Base-by-base conservation (phyloP, 1,140 invertebrate genomes). In the Bathynomus jamesi region DNA sequence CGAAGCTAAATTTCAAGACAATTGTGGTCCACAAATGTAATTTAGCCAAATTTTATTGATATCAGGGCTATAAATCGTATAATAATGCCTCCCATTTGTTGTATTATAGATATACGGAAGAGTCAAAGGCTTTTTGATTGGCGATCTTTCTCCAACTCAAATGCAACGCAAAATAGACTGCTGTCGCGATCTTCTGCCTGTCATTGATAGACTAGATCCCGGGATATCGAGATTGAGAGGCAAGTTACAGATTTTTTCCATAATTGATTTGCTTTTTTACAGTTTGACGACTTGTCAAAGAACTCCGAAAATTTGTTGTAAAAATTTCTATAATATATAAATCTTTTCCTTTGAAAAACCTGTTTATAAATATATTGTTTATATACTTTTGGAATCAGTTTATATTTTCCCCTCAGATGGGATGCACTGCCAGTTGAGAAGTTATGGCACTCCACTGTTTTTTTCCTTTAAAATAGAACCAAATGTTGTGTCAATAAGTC, bases 191-290 rank as follows among this genome's bases (percentile, higher is more conserved):
- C 29, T 70, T 28, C 69, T 70, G 8, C 21, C 24, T 25, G 31
- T 65, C 11, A 30, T 70, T 5, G 69, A 65, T 28, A 46, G 63
- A 8, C 13, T 70, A 4, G 69, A 70, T 30, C 69, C 69, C 1
- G 69, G 69, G 28, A 70, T 70, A 24, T 70, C 69, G 13, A 70
- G 69, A 21, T 31, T 70, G 8, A 63, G 69, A 70, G 69, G 69
- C 65, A 7, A 31, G 60, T 69, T 28, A 24, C 8, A 11, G 13
- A 8, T 63, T 63, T n/a, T n/a, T n/a, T n/a, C n/a, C n/a, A n/a
- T n/a, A n/a, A n/a, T n/a, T n/a, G n/a, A n/a, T n/a, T n/a, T n/a
- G n/a, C n/a, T n/a, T n/a, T n/a, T n/a, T n/a, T n/a, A n/a, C n/a
- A n/a, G n/a, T n/a, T n/a, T n/a, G n/a, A n/a, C n/a, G n/a, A n/a